Evolutionary conservation across 2,113 vertebrate species (phyloP).

Genomic region (Phasianus colchicus): DNA sequence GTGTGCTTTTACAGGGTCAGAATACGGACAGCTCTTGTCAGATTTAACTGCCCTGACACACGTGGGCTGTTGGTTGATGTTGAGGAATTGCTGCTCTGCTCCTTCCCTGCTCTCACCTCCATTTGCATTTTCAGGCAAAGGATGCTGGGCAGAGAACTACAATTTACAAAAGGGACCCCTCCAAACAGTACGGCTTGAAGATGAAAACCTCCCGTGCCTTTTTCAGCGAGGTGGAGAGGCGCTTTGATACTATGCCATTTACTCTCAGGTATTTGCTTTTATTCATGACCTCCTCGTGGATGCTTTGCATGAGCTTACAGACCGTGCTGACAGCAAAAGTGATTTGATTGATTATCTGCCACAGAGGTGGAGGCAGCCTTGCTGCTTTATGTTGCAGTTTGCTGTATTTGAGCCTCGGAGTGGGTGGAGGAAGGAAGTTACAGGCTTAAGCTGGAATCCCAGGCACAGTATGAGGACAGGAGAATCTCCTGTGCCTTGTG

Average conservation of each 20-base stretch:
- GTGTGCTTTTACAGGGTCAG: rapidly evolving
- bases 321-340: not conserved
- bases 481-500: not conserved
- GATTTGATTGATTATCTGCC: rapidly evolving
- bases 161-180: conserved; percentile 96
- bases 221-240: conserved; percentile 96
- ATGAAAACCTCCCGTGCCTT: conserved; percentile 98
- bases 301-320: not conserved
- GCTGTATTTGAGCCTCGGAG: not conserved
- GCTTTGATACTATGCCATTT: conserved; percentile 97
- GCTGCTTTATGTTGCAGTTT: not conserved
- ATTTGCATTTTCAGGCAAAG: conserved; percentile 80
- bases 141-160: conserved; percentile 96
- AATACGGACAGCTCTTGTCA: rapidly evolving
- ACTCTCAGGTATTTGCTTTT: conserved; percentile 87
- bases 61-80: rapidly evolving
- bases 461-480: not conserved
- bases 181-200: conserved; percentile 96
- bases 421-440: not conserved
- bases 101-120: not conserved
- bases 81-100: not conserved
- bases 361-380: not conserved
- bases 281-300: not conserved
- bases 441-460: not conserved
- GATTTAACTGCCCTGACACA: rapidly evolving